These are phyloP conservation scores for Cryptocephalus primarius DNA, from an alignment of 2,888 invertebrate species.

Conservation along the genomic window DNA sequence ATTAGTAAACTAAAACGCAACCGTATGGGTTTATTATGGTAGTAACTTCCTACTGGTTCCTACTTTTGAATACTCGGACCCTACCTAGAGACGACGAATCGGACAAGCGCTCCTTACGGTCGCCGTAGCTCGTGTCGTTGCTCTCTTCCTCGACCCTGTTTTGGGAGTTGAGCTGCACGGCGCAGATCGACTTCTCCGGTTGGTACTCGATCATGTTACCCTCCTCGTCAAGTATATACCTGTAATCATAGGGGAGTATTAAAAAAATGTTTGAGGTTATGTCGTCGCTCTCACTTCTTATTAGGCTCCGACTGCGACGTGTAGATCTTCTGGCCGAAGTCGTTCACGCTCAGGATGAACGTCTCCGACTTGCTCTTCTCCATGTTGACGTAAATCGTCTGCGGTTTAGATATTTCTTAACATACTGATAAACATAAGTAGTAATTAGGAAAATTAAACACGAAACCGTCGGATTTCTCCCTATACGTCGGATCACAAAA, in stretches of 20 bases:
- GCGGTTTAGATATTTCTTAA: neutral
- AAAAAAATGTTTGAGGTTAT: neutral
- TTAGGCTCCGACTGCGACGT: slow-evolving; percentile 26
- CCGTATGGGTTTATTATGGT: too few relatives aligned
- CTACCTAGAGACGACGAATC: too few relatives aligned
- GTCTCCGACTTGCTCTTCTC: slow-evolving; percentile 30
- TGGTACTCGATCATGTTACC: slow-evolving; percentile 26
- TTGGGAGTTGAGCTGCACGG: slow-evolving; percentile 19
- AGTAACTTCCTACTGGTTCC: too few relatives aligned
- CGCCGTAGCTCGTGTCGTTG: slow-evolving; percentile 14
- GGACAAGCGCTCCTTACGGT: neutral
- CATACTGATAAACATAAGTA: too few relatives aligned
- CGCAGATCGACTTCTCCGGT: slow-evolving; percentile 14
- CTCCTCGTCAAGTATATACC: slow-evolving; percentile 26
- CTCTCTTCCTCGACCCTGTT: slow-evolving; percentile 15
- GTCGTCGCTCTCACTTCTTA: slow-evolving; percentile 20
- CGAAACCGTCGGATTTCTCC: too few relatives aligned
- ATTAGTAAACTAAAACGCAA: too few relatives aligned
- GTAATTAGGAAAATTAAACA: too few relatives aligned
- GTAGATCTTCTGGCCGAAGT: slow-evolving; percentile 28
- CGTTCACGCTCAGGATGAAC: slow-evolving; percentile 27
- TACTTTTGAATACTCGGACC: too few relatives aligned
- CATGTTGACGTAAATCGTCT: slow-evolving; percentile 10
- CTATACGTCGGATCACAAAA: too few relatives aligned
- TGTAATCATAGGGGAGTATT: slow-evolving; percentile 7